phyloP scores from a whole-genome alignment of 1,140 invertebrate species.

The Steinernema khuongi region DNA sequence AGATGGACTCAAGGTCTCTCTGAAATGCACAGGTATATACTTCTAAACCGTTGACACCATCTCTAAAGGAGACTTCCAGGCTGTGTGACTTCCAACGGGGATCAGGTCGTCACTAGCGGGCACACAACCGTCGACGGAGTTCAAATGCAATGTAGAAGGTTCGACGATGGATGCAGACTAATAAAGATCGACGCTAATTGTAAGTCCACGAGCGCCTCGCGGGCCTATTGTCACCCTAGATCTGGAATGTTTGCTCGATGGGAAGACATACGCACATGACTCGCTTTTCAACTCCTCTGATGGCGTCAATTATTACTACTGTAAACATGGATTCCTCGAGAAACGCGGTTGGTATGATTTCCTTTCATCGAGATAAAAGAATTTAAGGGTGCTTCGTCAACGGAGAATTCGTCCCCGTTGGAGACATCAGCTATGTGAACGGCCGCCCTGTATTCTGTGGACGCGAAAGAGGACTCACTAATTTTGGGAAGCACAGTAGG shows the following conservation, averaged over 20 bases:
- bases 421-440: background rate
- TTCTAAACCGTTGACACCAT: background rate
- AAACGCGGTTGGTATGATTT: background rate
- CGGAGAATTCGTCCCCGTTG: background rate
- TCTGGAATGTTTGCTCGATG: background rate
- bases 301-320: background rate
- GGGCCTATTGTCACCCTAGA: background rate
- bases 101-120: background rate
- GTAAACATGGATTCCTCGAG: background rate
- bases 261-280: background rate
- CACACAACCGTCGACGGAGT: background rate
- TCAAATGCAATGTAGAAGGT: background rate
- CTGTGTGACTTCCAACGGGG: background rate
- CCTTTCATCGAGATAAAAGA: background rate
- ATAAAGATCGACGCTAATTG: background rate
- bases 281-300: background rate
- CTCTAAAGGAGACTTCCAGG: background rate
- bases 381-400: background rate
- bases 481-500: background rate
- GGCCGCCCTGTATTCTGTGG: background rate
- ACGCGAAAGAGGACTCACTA: background rate
- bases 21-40: background rate
- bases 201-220: background rate
- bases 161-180: background rate
- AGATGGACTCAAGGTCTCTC: background rate